Conservation (phyloP, 2,888 invertebrate species). For the Athalia circularis region DNA sequence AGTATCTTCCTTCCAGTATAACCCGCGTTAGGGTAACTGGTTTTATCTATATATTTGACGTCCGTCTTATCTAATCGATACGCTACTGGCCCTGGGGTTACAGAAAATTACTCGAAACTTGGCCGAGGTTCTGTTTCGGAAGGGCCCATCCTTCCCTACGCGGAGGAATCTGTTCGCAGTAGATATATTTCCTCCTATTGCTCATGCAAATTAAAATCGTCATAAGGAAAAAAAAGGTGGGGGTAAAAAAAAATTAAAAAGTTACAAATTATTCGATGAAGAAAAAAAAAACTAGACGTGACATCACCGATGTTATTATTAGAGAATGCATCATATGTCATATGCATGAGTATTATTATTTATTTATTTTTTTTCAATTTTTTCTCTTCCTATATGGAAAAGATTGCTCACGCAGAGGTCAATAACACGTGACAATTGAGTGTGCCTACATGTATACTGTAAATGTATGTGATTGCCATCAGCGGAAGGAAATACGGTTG, state of each 20-base stretch:
- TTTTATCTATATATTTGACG: slow-evolving; percentile 53
- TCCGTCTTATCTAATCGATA: slow-evolving; percentile 58
- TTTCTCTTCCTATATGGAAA: background rate
- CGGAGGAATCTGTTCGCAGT: background rate
- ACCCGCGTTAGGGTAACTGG: slow-evolving; percentile 51
- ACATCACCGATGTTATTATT: background rate
- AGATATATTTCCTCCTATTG: too few relatives aligned
- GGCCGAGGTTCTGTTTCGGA: slow-evolving; percentile 11
- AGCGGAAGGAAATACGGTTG: slow-evolving; percentile 42
- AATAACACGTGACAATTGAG: background rate
- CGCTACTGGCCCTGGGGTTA: slow-evolving; percentile 49
- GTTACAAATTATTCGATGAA: too few relatives aligned
- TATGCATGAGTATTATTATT: background rate
- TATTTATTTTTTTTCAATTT: background rate
- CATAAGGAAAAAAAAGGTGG: too few relatives aligned
- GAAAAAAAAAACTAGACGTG: too few relatives aligned
- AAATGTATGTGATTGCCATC: background rate
- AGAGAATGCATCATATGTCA: background rate
- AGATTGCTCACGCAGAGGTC: slow-evolving; percentile 7
- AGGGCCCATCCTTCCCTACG: background rate
- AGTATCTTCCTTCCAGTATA: background rate
- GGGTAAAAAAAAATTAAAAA: too few relatives aligned
- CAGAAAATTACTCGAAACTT: slow-evolving; percentile 18
- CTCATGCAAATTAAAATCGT: too few relatives aligned
- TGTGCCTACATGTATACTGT: background rate